A percentile compares a stretch with the other conserved stretches of the same genome.
Conservation (phyloP, 2,797 vertebrate species). For the Gadopsis marmoratus region DNA sequence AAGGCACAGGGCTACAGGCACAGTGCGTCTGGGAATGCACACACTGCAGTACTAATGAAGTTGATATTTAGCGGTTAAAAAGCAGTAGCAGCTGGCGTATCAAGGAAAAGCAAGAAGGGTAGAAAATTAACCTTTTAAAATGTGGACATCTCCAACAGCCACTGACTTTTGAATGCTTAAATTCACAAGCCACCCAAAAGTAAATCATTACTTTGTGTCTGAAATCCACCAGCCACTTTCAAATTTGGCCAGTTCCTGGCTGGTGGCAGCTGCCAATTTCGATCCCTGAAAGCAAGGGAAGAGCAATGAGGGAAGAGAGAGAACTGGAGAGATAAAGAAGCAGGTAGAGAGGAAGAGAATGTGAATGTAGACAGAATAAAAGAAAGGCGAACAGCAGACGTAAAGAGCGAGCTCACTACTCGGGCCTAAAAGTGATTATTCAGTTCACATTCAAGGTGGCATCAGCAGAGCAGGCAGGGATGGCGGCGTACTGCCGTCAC, state of each 20-base stretch:
- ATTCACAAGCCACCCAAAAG: too few species aligned
- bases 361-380: background rate
- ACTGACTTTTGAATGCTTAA: too few species aligned
- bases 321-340: slow-evolving; percentile 12
- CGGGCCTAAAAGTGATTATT: slow-evolving; percentile 32
- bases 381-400: background rate
- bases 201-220: too few species aligned
- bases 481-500: background rate
- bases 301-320: slow-evolving; percentile 16
- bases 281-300: background rate
- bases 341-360: slow-evolving; percentile 6
- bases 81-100: slow-evolving; percentile 20
- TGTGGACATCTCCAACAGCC: too few species aligned
- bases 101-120: background rate
- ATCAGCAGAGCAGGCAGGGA: slow-evolving; percentile 16
- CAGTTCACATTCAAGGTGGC: slow-evolving; percentile 18
- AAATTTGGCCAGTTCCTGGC: too few species aligned
- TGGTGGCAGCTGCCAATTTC: too few species aligned
- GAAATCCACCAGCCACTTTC: too few species aligned
- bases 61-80: slow-evolving; percentile 31
- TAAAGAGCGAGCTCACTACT: background rate
- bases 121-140: too few species aligned
- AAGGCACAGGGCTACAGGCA: slow-evolving; percentile 8
- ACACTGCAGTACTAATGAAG: slow-evolving; percentile 36
- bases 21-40: background rate